Percentiles rank a stretch among this genome's conserved stretches.
These are phyloP conservation scores for Melipona bicolor DNA, from an alignment of 2,888 invertebrate genomes.

Conservation along the genomic window DNA sequence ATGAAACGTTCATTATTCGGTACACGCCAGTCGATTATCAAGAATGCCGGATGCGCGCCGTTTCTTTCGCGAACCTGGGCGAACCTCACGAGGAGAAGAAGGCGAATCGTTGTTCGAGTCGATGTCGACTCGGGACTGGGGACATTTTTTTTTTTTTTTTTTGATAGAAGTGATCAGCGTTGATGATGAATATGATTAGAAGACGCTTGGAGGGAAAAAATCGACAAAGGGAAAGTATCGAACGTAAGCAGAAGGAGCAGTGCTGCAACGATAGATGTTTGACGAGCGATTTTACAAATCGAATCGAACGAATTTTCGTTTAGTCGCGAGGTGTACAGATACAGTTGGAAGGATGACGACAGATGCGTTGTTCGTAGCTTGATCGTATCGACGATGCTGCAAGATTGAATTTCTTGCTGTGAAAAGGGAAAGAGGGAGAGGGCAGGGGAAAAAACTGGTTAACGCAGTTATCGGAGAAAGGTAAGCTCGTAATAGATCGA, in stretches of 20 bases:
- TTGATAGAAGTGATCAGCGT: neutral
- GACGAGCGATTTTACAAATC: conserved; percentile 7
- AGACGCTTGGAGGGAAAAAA: too few species aligned
- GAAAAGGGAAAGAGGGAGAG: neutral
- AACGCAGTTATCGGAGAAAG: conserved; percentile 47
- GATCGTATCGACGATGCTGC: conserved; percentile 9
- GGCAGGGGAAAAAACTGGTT: conserved; percentile 5
- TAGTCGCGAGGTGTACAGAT: neutral
- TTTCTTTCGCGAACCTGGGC: conserved; percentile 34
- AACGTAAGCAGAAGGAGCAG: neutral
- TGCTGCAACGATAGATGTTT: neutral
- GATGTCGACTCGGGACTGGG: neutral
- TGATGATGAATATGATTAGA: neutral
- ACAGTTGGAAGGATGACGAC: conserved; percentile 10
- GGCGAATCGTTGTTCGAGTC: conserved; percentile 1
- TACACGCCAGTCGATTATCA: conserved; percentile 55
- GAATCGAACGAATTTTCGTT: conserved; percentile 5
- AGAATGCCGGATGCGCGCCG: conserved; percentile 39
- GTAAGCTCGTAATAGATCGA: conserved; percentile 45
- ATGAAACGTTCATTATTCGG: conserved; percentile 63
- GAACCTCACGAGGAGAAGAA: neutral
- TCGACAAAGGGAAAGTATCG: neutral
- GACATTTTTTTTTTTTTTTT: neutral
- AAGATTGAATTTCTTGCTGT: conserved; percentile 34
- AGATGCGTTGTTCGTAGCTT: conserved; percentile 11